phyloP scores from a whole-genome alignment of 2,888 invertebrate species.

The Lochmaea capreae region DNA sequence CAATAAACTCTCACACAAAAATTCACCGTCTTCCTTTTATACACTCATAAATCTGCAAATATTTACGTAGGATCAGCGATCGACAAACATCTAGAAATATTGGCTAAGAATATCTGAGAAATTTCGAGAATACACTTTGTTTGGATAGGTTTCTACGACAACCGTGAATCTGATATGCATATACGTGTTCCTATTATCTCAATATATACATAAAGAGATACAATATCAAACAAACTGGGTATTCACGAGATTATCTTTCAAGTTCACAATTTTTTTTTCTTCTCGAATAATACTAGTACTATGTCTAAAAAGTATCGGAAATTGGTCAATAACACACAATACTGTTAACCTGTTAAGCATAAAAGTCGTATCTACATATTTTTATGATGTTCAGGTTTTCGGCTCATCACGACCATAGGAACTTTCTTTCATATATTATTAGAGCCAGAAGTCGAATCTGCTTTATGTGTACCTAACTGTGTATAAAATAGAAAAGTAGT shows the following conservation, averaged over 20 bases:
- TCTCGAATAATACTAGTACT: no score
- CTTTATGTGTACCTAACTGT: no score
- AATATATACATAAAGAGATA: background rate
- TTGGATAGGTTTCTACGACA: conserved; percentile 26
- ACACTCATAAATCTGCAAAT: conserved; percentile 53
- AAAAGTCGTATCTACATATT: no score
- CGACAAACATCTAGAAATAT: conserved; percentile 46
- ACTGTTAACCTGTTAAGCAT: no score
- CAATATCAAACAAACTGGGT: conserved; percentile 1
- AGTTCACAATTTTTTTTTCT: background rate
- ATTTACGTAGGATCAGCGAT: conserved; percentile 53
- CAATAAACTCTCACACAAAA: conserved; percentile 36
- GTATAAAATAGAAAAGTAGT: no score
- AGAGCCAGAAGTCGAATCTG: no score
- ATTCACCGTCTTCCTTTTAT: conserved; percentile 33
- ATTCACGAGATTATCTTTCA: background rate
- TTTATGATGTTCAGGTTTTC: no score
- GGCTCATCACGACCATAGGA: no score
- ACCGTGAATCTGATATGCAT: conserved; percentile 10
- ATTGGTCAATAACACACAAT: no score
- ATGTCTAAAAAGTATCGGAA: no score
- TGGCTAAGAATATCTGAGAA: conserved; percentile 39
- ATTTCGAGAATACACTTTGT: conserved; percentile 32
- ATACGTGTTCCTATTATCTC: conserved; percentile 20
- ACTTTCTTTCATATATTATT: no score